Percentiles rank a stretch among this genome's conserved stretches.
These are phyloP conservation scores for Limnephilus lunatus DNA, from an alignment of 2,888 invertebrate species.

Conservation along the genomic window DNA sequence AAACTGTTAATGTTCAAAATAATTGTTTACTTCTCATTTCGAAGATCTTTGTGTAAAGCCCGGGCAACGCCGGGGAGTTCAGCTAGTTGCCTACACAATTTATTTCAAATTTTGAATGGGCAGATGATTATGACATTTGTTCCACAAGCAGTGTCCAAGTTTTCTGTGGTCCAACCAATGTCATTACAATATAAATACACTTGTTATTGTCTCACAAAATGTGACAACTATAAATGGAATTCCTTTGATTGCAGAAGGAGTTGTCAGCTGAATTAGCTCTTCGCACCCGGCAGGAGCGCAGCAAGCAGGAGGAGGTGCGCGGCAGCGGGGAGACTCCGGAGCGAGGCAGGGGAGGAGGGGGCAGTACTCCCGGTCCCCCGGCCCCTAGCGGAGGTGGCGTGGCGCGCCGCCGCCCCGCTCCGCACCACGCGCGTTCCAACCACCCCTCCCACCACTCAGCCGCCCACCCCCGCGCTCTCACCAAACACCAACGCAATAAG, in stretches of 20 bases:
- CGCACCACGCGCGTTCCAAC: conserved; percentile 41
- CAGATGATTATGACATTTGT: too few relatives aligned
- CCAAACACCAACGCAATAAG: conserved; percentile 72
- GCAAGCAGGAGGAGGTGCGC: conserved; percentile 83
- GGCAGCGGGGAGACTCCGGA: conserved; percentile 77
- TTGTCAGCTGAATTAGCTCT: conserved; percentile 84
- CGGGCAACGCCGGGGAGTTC: too few relatives aligned
- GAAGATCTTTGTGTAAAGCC: too few relatives aligned
- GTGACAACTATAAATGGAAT: background rate
- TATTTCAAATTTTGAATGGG: too few relatives aligned
- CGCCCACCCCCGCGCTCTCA: conserved; percentile 57
- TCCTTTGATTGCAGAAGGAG: conserved; percentile 79
- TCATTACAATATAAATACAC: too few relatives aligned
- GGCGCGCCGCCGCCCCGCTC: conserved; percentile 66
- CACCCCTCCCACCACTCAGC: conserved; percentile 67
- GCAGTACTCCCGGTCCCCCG: conserved; percentile 73
- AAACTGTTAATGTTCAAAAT: too few relatives aligned
- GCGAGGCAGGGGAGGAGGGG: conserved; percentile 71
- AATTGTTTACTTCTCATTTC: too few relatives aligned
- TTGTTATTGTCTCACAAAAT: too few relatives aligned
- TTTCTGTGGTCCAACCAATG: too few relatives aligned
- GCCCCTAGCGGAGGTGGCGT: conserved; percentile 66
- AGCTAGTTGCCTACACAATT: too few relatives aligned
- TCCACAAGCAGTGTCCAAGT: too few relatives aligned
- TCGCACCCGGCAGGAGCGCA: conserved; percentile 84